These are phyloP conservation scores for Drosophila barbarae DNA, from an alignment of 2,888 invertebrate genomes.

Conservation along the genomic window DNA sequence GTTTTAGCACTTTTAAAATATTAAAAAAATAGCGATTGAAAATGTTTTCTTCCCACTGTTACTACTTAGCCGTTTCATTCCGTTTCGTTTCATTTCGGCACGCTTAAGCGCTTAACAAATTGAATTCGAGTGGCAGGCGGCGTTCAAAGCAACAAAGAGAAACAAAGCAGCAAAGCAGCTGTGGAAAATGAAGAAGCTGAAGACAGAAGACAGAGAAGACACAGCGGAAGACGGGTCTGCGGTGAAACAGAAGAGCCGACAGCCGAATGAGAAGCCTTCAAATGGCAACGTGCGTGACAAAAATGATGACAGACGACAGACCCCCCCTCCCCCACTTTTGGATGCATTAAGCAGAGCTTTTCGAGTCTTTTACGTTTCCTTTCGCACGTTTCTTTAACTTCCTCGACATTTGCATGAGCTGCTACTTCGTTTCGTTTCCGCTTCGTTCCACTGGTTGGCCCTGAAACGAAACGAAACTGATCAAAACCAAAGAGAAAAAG, in stretches of 20 bases:
- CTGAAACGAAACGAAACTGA: conserved; percentile 48
- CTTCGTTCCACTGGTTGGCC: conserved; percentile 53
- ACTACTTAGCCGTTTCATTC: conserved; percentile 36
- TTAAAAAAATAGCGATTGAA: no score
- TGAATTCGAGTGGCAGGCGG: conserved; percentile 46
- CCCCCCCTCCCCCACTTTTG: conserved; percentile 3
- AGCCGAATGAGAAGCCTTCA: conserved; percentile 54
- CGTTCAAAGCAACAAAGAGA: conserved; percentile 22
- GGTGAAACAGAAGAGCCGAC: conserved; percentile 17
- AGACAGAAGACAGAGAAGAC: conserved; percentile 15
- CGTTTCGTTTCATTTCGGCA: conserved; percentile 48
- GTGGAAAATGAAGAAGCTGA: conserved; percentile 36
- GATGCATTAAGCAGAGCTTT: conserved; percentile 17
- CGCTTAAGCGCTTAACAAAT: conserved; percentile 52
- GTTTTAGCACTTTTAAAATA: no score
- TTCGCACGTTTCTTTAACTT: conserved; percentile 25
- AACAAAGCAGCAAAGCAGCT: conserved; percentile 30
- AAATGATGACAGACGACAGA: conserved; percentile 64
- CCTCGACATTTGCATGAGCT: conserved; percentile 30
- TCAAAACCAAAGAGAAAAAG: conserved; percentile 9
- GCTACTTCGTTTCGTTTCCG: conserved; percentile 16
- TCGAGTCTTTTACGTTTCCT: not conserved
- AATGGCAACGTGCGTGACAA: conserved; percentile 67
- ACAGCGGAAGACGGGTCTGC: conserved; percentile 24
- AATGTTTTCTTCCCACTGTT: conserved; percentile 20